Evolutionary conservation across 2,797 vertebrate species (phyloP).

Genomic region (Lacerta viridis): DNA sequence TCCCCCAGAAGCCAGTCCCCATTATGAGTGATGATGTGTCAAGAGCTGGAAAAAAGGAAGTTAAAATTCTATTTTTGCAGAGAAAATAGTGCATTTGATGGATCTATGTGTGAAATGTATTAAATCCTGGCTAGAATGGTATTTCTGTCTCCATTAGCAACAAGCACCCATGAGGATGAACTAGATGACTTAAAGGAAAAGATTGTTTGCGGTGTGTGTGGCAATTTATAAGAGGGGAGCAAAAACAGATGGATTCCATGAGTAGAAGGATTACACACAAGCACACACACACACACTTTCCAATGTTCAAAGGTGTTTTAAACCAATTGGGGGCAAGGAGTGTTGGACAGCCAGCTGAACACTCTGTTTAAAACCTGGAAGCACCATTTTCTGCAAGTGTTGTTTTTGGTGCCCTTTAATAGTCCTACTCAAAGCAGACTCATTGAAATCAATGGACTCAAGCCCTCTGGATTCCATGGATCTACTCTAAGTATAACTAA

Average conservation of each 20-base stretch:
- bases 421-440: too few species aligned
- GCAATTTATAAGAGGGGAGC: constrained; percentile 68
- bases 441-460: too few species aligned
- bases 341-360: not conserved
- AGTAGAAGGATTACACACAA: not conserved
- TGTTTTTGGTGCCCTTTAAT: too few species aligned
- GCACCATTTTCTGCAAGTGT: not conserved
- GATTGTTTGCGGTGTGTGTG: constrained; percentile 78
- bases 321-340: constrained; percentile 39
- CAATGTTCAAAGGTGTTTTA: constrained; percentile 43
- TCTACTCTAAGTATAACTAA: too few species aligned
- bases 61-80: constrained; percentile 75
- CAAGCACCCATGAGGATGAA: constrained; percentile 75
- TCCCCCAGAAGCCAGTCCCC: constrained; percentile 60
- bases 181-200: constrained; percentile 76
- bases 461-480: too few species aligned
- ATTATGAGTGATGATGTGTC: constrained; percentile 77
- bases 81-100: constrained; percentile 68
- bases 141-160: constrained; percentile 84
- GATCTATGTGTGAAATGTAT: constrained; percentile 76
- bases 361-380: constrained; percentile 40
- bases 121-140: constrained; percentile 78
- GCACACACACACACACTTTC: not conserved
- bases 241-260: constrained; percentile 40
- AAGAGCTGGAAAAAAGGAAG: constrained; percentile 78